Evolutionary conservation across 2,797 vertebrate genomes (phyloP).

Genomic region (Halcyon badia): DNA sequence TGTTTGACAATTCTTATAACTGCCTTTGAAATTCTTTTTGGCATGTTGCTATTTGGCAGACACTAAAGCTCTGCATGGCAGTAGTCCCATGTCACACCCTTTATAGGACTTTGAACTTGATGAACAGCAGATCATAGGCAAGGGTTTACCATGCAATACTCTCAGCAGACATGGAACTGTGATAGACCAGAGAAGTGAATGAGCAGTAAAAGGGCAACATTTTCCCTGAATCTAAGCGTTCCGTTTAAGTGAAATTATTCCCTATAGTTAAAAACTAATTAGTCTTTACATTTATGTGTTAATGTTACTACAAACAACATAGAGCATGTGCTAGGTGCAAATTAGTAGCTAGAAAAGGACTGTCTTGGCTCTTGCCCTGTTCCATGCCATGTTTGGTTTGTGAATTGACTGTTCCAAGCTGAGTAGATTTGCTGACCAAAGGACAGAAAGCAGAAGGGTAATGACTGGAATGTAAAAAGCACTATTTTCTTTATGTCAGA

Average conservation of each 20-base stretch:
- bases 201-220: not conserved
- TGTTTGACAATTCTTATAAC: not conserved
- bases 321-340: not conserved
- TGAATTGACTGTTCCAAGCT: not conserved
- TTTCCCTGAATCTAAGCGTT: not conserved
- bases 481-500: not conserved
- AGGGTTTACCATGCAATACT: not conserved
- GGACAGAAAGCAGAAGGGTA: not conserved
- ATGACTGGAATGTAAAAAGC: rapidly evolving
- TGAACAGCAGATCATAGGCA: not conserved
- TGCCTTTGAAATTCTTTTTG: not conserved
- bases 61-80: not conserved
- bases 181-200: not conserved
- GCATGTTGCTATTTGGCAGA: not conserved
- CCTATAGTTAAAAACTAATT: not conserved
- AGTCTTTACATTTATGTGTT: not conserved
- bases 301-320: not conserved
- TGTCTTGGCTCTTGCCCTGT: not conserved
- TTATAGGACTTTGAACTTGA: not conserved
- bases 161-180: not conserved
- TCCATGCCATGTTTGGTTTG: not conserved
- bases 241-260: not conserved
- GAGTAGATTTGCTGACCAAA: not conserved
- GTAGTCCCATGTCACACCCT: not conserved
- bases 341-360: not conserved